Conservation (phyloP, 2,888 invertebrate genomes). For the Lochmaea capreae region DNA sequence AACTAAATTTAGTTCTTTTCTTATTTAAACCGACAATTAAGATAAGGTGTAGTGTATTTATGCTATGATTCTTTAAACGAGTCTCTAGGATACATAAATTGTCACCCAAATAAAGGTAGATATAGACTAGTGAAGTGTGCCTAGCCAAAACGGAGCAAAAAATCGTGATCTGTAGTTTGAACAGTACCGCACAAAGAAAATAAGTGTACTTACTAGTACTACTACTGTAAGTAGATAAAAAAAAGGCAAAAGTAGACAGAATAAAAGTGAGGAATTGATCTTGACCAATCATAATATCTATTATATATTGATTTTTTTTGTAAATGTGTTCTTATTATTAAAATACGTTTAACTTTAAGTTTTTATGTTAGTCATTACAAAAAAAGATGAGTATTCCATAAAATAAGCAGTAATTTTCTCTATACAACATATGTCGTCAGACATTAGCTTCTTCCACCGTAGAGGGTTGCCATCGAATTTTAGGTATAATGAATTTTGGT, state of each 20-base stretch:
- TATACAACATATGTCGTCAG: conserved; percentile 37
- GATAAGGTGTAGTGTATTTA: not conserved
- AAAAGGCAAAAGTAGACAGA: too few relatives aligned
- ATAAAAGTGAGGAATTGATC: too few relatives aligned
- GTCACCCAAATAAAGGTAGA: not conserved
- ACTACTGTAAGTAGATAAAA: too few relatives aligned
- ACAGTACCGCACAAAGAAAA: too few relatives aligned
- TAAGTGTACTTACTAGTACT: too few relatives aligned
- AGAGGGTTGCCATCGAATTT: conserved; percentile 31
- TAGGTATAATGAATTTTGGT: conserved; percentile 34
- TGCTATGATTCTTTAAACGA: not conserved
- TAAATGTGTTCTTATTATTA: conserved; percentile 6
- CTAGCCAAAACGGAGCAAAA: too few relatives aligned
- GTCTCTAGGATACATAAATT: not conserved
- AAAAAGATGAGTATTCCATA: conserved; percentile 27
- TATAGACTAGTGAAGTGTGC: too few relatives aligned
- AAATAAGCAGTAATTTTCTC: conserved; percentile 32
- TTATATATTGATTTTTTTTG: not conserved
- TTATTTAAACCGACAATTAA: not conserved
- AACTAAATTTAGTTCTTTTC: not conserved
- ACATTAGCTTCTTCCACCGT: conserved; percentile 30
- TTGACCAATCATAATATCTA: too few relatives aligned
- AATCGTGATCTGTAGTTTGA: too few relatives aligned
- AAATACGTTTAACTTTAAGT: conserved; percentile 22
- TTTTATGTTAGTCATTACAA: conserved; percentile 24